These are phyloP conservation scores for Haemorhous mexicanus DNA, from an alignment of 2,113 vertebrate species.

Conservation along the genomic window DNA sequence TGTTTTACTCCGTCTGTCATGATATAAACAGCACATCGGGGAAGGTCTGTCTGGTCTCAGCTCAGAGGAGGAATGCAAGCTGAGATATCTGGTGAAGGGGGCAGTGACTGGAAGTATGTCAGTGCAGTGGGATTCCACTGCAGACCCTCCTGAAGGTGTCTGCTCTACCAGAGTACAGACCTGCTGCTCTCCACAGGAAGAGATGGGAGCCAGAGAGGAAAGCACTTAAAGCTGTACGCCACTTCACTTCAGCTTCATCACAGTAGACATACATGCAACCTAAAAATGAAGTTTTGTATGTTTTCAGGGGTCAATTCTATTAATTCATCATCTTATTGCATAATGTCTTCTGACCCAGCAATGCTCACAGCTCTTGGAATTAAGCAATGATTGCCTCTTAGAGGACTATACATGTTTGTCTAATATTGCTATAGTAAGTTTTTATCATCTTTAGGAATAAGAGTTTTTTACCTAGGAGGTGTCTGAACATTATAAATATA, in stretches of 20 bases:
- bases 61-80: background rate
- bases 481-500: background rate
- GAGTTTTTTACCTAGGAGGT: background rate
- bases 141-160: background rate
- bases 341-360: background rate
- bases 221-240: background rate
- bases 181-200: background rate
- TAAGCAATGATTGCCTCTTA: background rate
- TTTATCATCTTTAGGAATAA: background rate
- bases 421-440: background rate
- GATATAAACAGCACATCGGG: background rate
- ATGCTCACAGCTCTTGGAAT: background rate
- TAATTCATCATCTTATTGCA: background rate
- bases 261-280: background rate
- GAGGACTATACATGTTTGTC: background rate
- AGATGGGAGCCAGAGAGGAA: background rate
- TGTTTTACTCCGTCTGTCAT: background rate
- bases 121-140: background rate
- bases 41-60: background rate
- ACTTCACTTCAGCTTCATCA: background rate
- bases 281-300: background rate
- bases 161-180: background rate
- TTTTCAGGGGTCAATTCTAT: background rate
- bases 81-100: background rate
- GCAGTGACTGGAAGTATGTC: background rate